Conservation (phyloP, 2,113 vertebrate genomes). For the Coreoperca whiteheadi region DNA sequence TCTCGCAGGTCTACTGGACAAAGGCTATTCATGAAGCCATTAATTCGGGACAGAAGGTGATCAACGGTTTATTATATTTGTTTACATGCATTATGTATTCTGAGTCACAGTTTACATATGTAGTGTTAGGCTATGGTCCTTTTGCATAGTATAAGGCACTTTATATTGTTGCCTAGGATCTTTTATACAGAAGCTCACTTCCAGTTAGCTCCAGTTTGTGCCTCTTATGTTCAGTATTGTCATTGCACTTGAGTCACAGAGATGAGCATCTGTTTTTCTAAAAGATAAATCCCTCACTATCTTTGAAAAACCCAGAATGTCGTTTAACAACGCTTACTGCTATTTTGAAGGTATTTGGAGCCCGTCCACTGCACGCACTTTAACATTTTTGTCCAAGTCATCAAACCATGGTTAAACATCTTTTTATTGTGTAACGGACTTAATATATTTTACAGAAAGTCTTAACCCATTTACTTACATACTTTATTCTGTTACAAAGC, state of each 20-base stretch:
- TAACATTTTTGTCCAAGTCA: not conserved
- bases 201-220: not conserved
- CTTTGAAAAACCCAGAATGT: not conserved
- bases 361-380: not conserved
- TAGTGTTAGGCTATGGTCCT: not conserved
- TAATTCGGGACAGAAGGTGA: constrained; percentile 81
- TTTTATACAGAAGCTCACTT: constrained; percentile 1
- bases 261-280: not conserved
- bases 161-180: not conserved
- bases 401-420: not conserved
- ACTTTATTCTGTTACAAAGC: not conserved
- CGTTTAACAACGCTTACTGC: not conserved
- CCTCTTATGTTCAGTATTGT: not conserved
- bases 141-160: not conserved
- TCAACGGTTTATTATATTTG: not conserved
- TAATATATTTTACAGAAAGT: not conserved
- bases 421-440: not conserved
- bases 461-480: not conserved
- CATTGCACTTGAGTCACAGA: not conserved
- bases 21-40: constrained; percentile 87
- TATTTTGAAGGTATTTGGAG: not conserved
- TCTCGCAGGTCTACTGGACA: constrained; percentile 93
- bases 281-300: not conserved
- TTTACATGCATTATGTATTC: not conserved
- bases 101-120: not conserved